Evolutionary conservation across 53 echinoderm and acorn worm species (phyloP), one percentile per base, ranked within the genome.

Genomic region (Arbacia lixula): DNA sequence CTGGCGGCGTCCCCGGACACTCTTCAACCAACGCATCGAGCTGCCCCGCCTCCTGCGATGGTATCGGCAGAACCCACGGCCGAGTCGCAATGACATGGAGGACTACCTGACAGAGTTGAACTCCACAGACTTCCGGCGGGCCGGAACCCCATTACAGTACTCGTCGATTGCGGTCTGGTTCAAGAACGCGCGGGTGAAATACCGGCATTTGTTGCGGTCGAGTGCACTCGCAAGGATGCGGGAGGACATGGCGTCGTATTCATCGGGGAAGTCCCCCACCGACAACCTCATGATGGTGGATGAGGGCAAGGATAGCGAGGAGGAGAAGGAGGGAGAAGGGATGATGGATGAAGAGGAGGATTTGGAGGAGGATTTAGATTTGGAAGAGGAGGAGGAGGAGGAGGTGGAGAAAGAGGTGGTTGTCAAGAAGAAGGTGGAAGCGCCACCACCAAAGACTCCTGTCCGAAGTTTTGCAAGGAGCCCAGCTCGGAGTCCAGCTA

Each of bases 151-250:
- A 17, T 85, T 99, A n/a, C 99, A 99, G 92, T 99, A 94, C 86
- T 92, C 99, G 5, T 99, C 99, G 22, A 92, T 99, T n/a, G 88
- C 90, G 26, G 92, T 99, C 68, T 99, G 99, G 99, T 99, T 99
- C 62, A 99, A 99, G 88, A 99, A 99, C 65, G 99, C 99, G 36
- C 60, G 99, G 26, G 99, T 94, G 10, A 99, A 99, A 85, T 95
- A 99, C 65, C 71, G 93, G 32, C 91, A 87, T 55, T 39, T 90
- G 25, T 77, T 85, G 8, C 56, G 88, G 12, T 58, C 85, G 5
- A 86, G 88, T 33, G 82, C 82, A 1, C 62, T 81, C 19, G 82
- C 82, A 9, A 62, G 63, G 82, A 81, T 81, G 82, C 61, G 35
- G 43, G 64, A 81, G 64, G 82, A 81, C 64, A 53, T 74, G 27